Evolutionary conservation across 92 coral and sea anemone genomes (phyloP).

Genomic region (Nematostella vectensis): DNA sequence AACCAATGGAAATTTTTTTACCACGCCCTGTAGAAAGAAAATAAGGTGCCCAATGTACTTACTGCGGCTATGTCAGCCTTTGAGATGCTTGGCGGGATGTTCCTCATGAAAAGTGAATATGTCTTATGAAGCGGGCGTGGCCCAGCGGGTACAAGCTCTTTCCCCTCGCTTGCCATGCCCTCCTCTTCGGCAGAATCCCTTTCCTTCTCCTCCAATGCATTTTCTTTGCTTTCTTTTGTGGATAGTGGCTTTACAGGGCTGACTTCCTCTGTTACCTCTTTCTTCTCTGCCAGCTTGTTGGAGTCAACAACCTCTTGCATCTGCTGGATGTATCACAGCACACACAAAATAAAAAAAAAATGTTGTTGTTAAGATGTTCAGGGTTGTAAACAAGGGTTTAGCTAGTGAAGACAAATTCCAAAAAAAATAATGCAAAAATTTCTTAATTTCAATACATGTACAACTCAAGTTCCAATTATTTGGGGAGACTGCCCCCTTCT

Average conservation of each 20-base stretch:
- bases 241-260: slow-evolving; percentile 55
- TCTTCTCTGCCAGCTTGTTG: slow-evolving; percentile 68
- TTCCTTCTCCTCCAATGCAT: slow-evolving; percentile 60
- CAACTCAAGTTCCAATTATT: not conserved
- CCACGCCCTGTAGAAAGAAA: not conserved
- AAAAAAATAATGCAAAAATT: not conserved
- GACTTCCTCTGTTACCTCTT: slow-evolving; percentile 57
- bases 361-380: not conserved
- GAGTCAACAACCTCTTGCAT: slow-evolving; percentile 37
- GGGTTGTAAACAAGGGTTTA: not conserved
- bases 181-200: slow-evolving; percentile 70
- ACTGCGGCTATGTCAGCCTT: slow-evolving; percentile 79
- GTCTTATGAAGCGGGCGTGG: slow-evolving; percentile 91
- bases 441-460: not conserved
- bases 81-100: slow-evolving; percentile 84
- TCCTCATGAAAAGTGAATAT: slow-evolving; percentile 80
- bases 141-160: slow-evolving; percentile 16
- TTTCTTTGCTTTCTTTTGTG: slow-evolving; percentile 53
- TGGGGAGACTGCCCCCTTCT: too few relatives aligned
- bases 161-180: slow-evolving; percentile 18
- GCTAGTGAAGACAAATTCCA: not conserved
- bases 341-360: not conserved
- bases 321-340: too few relatives aligned
- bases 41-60: slow-evolving; percentile 13
- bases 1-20: too few relatives aligned